Evolutionary conservation across 1,140 invertebrate genomes (phyloP).

Genomic region (Globodera ellingtonae): DNA sequence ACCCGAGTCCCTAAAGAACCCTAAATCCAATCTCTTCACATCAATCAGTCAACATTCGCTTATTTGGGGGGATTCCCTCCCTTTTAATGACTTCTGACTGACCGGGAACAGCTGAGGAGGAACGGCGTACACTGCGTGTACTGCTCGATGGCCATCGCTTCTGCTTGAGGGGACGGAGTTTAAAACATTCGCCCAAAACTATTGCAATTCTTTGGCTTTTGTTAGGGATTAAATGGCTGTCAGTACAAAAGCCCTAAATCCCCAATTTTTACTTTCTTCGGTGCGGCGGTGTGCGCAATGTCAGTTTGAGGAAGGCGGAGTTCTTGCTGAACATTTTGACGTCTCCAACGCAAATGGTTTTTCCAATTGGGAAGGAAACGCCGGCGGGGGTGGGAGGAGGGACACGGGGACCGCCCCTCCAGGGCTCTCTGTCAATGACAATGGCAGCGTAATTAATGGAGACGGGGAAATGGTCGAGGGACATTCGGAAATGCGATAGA

Average conservation of each 20-base stretch:
- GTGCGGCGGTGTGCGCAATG: background rate
- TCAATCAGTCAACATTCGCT: too few species aligned
- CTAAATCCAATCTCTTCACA: too few species aligned
- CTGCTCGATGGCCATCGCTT: slow-evolving; percentile 12
- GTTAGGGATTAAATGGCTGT: too few species aligned
- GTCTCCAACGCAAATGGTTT: too few species aligned
- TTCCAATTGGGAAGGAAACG: too few species aligned
- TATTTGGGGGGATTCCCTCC: background rate
- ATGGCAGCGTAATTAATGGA: slow-evolving; percentile 6
- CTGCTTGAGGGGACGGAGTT: background rate
- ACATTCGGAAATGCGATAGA: background rate
- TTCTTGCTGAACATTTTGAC: background rate
- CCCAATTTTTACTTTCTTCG: background rate
- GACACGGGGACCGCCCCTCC: background rate
- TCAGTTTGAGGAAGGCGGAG: slow-evolving; percentile 4
- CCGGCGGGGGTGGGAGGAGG: too few species aligned
- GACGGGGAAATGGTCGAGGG: background rate
- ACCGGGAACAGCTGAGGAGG: slow-evolving; percentile 19
- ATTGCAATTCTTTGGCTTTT: too few species aligned
- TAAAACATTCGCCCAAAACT: too few species aligned
- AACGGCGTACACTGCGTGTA: slow-evolving; percentile 3
- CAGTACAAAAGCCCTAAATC: background rate
- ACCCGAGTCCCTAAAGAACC: too few species aligned
- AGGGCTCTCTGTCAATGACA: background rate
- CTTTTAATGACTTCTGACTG: background rate